A percentile compares a stretch with the other conserved stretches of the same genome.
Conservation (phyloP, 2,888 invertebrate genomes). For the Heliothis peltigera region DNA sequence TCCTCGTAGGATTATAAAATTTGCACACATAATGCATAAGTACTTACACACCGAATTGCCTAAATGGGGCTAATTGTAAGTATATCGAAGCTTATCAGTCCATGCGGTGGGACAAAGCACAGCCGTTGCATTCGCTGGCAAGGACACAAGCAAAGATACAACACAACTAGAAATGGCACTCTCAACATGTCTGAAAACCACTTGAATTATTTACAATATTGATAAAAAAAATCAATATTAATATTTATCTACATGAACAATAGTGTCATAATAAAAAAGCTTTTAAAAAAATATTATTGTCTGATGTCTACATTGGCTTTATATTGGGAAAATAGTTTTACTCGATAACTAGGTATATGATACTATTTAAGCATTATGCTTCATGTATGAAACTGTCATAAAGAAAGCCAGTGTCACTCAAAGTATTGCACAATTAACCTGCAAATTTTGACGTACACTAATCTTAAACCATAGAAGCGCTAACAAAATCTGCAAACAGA, state of each 20-base stretch:
- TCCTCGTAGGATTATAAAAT: slow-evolving; percentile 5
- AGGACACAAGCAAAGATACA: slow-evolving; percentile 79
- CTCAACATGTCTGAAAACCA: neutral
- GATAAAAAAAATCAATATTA: too few relatives aligned
- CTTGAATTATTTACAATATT: too few relatives aligned
- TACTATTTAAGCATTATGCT: too few relatives aligned
- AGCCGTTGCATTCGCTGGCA: slow-evolving; percentile 84
- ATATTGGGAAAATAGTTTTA: too few relatives aligned
- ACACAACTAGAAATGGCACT: slow-evolving; percentile 68
- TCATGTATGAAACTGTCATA: neutral
- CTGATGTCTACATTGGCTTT: too few relatives aligned
- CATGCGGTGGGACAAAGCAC: slow-evolving; percentile 83
- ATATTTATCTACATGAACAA: too few relatives aligned
- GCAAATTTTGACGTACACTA: slow-evolving; percentile 21
- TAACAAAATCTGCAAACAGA: slow-evolving; percentile 55
- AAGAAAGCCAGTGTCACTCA: slow-evolving; percentile 5
- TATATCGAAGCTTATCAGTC: slow-evolving; percentile 82
- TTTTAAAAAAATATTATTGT: too few relatives aligned
- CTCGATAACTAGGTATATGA: too few relatives aligned
- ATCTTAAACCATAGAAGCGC: slow-evolving; percentile 26
- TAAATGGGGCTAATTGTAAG: slow-evolving; percentile 68
- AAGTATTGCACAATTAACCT: slow-evolving; percentile 6
- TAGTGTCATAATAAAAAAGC: too few relatives aligned
- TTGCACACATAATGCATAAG: slow-evolving; percentile 1
- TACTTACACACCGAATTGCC: slow-evolving; percentile 52